Evolutionary conservation across 2,113 vertebrate species (phyloP).

Genomic region (Synodontis membranacea): DNA sequence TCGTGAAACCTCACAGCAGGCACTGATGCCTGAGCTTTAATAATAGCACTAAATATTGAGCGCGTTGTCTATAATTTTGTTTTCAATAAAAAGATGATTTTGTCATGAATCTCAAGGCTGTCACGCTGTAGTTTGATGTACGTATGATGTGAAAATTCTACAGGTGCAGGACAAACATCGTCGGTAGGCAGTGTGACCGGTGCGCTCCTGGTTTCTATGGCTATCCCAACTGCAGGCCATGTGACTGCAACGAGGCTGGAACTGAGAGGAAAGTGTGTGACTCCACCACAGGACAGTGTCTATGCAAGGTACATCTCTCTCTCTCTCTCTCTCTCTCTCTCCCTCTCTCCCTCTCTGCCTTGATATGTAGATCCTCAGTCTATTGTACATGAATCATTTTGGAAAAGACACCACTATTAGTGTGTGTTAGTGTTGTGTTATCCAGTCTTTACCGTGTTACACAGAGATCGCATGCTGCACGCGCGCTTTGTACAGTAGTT

Average conservation of each 20-base stretch:
- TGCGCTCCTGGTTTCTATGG: constrained; percentile 86
- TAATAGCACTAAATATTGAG: not conserved
- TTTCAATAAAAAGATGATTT: not conserved
- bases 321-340: not conserved
- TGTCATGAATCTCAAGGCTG: not conserved
- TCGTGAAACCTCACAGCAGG: constrained; percentile 31
- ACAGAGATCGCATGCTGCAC: not conserved
- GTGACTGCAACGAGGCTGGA: constrained; percentile 86
- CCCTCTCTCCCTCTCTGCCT: not conserved
- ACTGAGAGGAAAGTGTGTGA: constrained; percentile 78
- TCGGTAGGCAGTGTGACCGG: constrained; percentile 86
- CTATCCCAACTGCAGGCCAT: constrained; percentile 84
- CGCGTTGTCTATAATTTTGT: not conserved
- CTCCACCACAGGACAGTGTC: constrained; percentile 81
- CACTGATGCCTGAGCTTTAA: not conserved
- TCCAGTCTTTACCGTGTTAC: not conserved
- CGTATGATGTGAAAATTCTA: not conserved
- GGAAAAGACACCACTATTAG: not conserved
- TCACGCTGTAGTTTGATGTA: not conserved
- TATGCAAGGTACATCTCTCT: constrained; percentile 84
- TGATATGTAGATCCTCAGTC: not conserved
- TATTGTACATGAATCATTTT: not conserved
- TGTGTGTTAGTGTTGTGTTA: not conserved
- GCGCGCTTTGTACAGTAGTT: not conserved
- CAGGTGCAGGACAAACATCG: constrained; percentile 89